Conservation (phyloP, 2,888 invertebrate species). For the Trisateles emortualis region DNA sequence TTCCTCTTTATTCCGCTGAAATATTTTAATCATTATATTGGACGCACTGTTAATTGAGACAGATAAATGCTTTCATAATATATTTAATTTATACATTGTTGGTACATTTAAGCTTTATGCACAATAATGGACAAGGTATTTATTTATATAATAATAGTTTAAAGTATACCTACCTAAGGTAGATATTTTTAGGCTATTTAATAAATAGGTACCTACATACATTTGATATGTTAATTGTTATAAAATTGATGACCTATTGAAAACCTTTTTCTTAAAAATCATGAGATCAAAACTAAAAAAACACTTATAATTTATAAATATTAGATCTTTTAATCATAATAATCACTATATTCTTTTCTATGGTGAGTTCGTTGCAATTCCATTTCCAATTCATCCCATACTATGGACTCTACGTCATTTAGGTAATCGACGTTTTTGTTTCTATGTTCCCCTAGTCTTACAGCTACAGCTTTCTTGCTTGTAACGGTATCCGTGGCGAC, state of each 20-base stretch:
- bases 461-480: constrained; percentile 49
- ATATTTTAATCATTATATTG: too few relatives aligned
- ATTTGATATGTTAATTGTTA: constrained; percentile 2
- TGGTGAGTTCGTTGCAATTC: constrained; percentile 74
- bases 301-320: too few relatives aligned
- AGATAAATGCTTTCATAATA: too few relatives aligned
- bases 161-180: too few relatives aligned
- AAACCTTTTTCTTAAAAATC: neutral
- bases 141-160: too few relatives aligned
- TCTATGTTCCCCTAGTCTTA: constrained; percentile 56
- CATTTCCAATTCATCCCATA: constrained; percentile 67
- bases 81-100: too few relatives aligned
- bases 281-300: constrained; percentile 9
- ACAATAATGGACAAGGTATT: too few relatives aligned
- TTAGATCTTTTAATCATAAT: neutral
- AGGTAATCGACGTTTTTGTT: constrained; percentile 42
- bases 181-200: too few relatives aligned
- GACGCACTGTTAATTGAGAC: too few relatives aligned
- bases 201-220: neutral
- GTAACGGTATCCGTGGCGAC: constrained; percentile 45
- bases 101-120: too few relatives aligned
- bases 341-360: constrained; percentile 48
- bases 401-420: constrained; percentile 55
- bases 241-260: neutral
- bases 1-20: too few relatives aligned